phyloP scores from a whole-genome alignment of 2,888 invertebrate genomes.

The Microctonus hyperodae region DNA sequence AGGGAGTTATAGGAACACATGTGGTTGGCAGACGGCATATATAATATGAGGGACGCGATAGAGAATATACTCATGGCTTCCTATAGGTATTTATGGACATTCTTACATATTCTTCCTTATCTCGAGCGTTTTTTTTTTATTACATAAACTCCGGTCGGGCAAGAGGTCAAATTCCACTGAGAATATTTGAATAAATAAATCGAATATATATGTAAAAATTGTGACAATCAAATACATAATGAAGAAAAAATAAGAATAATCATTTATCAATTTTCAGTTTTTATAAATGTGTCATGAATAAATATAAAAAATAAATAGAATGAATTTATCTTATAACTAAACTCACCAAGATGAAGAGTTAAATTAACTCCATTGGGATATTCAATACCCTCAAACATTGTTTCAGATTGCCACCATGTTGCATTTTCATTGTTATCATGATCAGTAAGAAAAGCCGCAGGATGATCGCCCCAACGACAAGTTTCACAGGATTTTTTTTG shows the following conservation, averaged over 20 bases:
- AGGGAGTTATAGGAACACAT: slow-evolving; percentile 38
- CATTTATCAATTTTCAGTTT: not conserved
- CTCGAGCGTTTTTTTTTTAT: not conserved
- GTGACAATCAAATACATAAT: too few relatives aligned
- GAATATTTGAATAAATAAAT: not conserved
- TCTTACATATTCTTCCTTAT: not conserved
- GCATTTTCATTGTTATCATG: slow-evolving; percentile 86
- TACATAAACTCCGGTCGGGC: not conserved
- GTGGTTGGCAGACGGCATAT: slow-evolving; percentile 39
- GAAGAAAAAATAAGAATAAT: not conserved
- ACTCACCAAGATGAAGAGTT: slow-evolving; percentile 81
- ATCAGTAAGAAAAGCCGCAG: slow-evolving; percentile 85
- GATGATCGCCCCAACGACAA: slow-evolving; percentile 76
- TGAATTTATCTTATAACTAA: not conserved
- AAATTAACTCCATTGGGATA: slow-evolving; percentile 92
- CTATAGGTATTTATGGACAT: not conserved
- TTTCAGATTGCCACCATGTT: slow-evolving; percentile 98
- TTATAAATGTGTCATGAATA: not conserved
- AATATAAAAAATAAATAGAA: not conserved
- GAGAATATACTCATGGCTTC: not conserved
- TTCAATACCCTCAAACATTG: slow-evolving; percentile 93
- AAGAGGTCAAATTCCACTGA: not conserved
- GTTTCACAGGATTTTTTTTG: slow-evolving; percentile 80
- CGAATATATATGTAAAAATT: too few relatives aligned
- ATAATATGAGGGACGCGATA: slow-evolving; percentile 5